Evolutionary conservation across 2,888 invertebrate genomes (phyloP), one percentile per base, ranked within the genome.

Genomic region (Lasioglossum oenotherae): DNA sequence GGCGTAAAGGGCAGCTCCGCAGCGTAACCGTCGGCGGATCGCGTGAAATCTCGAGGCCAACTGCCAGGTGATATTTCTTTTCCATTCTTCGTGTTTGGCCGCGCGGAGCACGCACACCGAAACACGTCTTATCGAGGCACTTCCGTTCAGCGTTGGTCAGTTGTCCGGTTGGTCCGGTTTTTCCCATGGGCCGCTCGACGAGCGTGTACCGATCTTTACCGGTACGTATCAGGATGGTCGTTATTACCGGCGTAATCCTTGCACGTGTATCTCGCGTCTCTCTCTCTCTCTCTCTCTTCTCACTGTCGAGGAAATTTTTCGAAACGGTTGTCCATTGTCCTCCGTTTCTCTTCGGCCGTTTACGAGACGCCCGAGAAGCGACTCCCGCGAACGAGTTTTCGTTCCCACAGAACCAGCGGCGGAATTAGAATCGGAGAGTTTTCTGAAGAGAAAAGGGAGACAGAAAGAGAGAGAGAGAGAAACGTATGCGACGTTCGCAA

Each of bases 331-430:
- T 60, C 83, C 78, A 84, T 87, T 87, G 87, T 87, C 80, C 57
- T 44, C n/a, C 74, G 44, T 35, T 64, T 49, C 49, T 38, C 64
- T 10, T 12, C n/a, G 35, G 72, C 73, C 73, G 73, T 38, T 71
- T 80, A 38, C 35, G 16, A 49, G 80, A 75, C 67, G 72, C 0
- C 23, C 53, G 53, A 53, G 5, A 8, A 69, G 79, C 12, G 86
- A 92, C 92, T 89, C 93, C 93, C 93, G 92, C 94, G 93, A 94
- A 94, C 95, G 95, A 95, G 95, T 95, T 95, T 95, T 94, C 93
- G 94, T 95, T 95, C 95, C 95, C 95, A 95, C 95, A 94, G 91
- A 86, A 91, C 89, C 88, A 78, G 85, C 5, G 64, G 31, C 19
- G 35, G 72, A 64, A 53, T 76, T 76, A 76, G 76, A 75, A n/a